Conservation (phyloP, 2,888 invertebrate species). For the Parnassius mnemosyne region DNA sequence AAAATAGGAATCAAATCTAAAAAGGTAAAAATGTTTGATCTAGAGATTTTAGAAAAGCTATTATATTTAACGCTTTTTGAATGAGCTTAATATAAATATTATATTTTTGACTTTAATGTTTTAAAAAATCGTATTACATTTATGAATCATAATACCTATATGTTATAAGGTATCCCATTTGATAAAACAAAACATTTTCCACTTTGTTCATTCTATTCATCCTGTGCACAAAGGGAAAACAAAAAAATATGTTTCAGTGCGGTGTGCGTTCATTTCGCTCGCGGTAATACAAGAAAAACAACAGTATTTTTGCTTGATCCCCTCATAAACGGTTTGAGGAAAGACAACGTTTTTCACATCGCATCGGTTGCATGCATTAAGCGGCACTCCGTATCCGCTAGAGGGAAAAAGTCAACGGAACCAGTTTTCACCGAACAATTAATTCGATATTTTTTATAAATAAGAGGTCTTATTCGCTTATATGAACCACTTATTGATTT, state of each 20-base stretch:
- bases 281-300: conserved; percentile 62
- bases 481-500: no score
- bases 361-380: conserved; percentile 48
- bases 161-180: conserved; percentile 12
- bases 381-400: conserved; percentile 41
- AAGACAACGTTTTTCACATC: conserved; percentile 49
- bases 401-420: conserved; percentile 51
- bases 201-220: conserved; percentile 30
- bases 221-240: conserved; percentile 49
- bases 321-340: conserved; percentile 55
- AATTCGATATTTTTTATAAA: conserved; percentile 2
- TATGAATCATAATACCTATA: not conserved
- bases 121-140: no score
- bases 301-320: conserved; percentile 45
- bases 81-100: no score
- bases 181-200: conserved; percentile 24
- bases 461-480: not conserved
- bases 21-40: no score
- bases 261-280: conserved; percentile 52
- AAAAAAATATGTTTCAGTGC: conserved; percentile 51
- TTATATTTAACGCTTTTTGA: no score
- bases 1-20: no score
- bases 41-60: no score
- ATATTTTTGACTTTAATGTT: no score
- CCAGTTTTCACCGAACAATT: conserved; percentile 35